Percentiles rank a stretch among this genome's conserved stretches.
Evolutionary conservation across 2,888 invertebrate species (phyloP).

Genomic region (Scaptomyza reducta): DNA sequence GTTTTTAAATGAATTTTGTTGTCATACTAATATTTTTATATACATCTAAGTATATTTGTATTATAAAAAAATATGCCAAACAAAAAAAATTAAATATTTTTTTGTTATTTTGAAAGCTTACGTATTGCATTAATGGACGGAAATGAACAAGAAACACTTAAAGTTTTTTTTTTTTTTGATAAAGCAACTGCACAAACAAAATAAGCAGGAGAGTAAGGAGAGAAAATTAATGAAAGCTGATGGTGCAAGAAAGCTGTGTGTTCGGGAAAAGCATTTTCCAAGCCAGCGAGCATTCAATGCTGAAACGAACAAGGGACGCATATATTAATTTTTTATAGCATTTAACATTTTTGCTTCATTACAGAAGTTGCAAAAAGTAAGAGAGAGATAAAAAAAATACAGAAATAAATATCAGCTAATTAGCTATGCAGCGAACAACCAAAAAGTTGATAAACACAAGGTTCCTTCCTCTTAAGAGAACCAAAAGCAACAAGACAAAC

Average conservation of each 20-base stretch:
- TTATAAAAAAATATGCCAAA: no score
- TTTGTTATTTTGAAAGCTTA: no score
- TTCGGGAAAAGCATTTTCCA: conserved; percentile 19
- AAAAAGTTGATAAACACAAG: conserved; percentile 37
- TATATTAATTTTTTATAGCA: background rate
- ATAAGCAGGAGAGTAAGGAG: no score
- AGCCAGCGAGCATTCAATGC: conserved; percentile 5
- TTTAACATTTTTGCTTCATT: background rate
- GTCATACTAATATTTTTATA: no score
- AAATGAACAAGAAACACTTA: background rate
- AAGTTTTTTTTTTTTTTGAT: conserved; percentile 1
- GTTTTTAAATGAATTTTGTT: background rate
- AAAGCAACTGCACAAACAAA: conserved; percentile 13
- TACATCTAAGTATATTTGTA: no score
- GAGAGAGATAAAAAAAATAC: background rate
- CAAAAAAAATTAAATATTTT: no score
- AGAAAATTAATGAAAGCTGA: background rate
- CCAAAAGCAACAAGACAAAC: conserved; percentile 38
- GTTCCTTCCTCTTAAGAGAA: conserved; percentile 7
- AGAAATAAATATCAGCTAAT: conserved; percentile 37
- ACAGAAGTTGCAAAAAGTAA: background rate
- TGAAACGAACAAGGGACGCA: background rate
- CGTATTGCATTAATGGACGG: no score
- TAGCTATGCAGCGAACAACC: conserved; percentile 43
- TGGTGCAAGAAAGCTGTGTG: no score